Evolutionary conservation across 2,888 invertebrate genomes (phyloP), one percentile per base, ranked within the genome.

Genomic region (Dromius quadrimaculatus): DNA sequence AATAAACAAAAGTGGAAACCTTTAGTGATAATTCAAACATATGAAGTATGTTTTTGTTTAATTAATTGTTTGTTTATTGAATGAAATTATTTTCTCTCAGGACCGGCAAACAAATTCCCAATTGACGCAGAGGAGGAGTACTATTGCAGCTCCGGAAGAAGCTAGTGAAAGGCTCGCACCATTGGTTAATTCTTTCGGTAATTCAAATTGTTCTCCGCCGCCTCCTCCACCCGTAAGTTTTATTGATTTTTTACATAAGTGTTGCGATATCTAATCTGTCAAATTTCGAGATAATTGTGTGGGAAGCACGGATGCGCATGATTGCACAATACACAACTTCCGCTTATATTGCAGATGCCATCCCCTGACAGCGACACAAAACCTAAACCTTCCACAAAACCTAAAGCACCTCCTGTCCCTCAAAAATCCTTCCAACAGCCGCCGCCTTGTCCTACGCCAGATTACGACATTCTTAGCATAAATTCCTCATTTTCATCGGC

Each of bases 161-260:
- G 62, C 62, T 11, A 62, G 62, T 62, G 62, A 62, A 62, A 41
- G 38, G 62, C 41, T 62, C 9, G 41, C 62, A 15, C 62, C 62
- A 22, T 62, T 62, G 62, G 62, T 62, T 23, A 41, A 38, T 13
- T 41, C 62, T 41, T 62, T 41, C 38, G 41, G 41, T 22, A 41
- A 13, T 28, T 8, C 13, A 3, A 20, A 20, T 43, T 81, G 81
- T 71, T 86, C 87, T 32, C 88, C 89, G 15, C 88, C 88, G 17
- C 89, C 89, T 43, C 88, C 88, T 63, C 88, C 88, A 71, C 88
- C 88, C 71, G 89, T 89, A 81, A 84, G 84, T 78, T 70, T 36
- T n/a, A 59, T 59, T 59, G 59, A 50, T 50, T 59, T 57, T 32
- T 59, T 47, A 32, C 8, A 6, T 28, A 3, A 15, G 20, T 47